A percentile compares a stretch with the other conserved stretches of the same genome.
Evolutionary conservation across 2,113 vertebrate genomes (phyloP).

Genomic region (Cariama cristata): DNA sequence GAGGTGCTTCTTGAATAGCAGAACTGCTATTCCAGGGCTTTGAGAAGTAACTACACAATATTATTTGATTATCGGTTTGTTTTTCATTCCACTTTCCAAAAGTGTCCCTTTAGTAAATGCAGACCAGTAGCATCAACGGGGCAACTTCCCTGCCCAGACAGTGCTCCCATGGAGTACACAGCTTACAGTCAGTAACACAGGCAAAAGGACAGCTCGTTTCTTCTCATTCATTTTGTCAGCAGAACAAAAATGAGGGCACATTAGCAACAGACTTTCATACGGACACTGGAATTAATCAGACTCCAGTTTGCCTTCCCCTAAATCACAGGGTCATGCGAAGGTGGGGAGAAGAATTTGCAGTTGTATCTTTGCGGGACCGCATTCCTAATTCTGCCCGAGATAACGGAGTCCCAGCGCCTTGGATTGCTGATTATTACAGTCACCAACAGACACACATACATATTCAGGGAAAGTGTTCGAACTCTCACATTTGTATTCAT

Average conservation of each 20-base stretch:
- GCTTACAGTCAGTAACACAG: neutral
- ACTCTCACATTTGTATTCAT: conserved; percentile 68
- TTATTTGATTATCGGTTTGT: neutral
- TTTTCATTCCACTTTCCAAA: neutral
- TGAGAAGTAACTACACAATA: neutral
- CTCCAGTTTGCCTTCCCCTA: conserved; percentile 31
- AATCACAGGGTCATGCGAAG: conserved; percentile 10
- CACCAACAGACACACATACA: conserved; percentile 51
- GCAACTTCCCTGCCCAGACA: neutral
- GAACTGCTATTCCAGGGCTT: neutral
- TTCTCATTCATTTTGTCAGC: neutral
- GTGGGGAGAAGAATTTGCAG: conserved; percentile 2
- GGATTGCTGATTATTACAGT: conserved; percentile 56
- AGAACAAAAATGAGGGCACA: neutral
- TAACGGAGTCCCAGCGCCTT: neutral
- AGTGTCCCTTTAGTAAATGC: neutral
- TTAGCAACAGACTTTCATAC: conserved; percentile 7
- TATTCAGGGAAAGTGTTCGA: conserved; percentile 59
- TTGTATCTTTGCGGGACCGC: neutral
- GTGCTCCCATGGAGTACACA: neutral
- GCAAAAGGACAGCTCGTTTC: neutral
- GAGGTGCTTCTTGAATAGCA: neutral
- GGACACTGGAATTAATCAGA: conserved; percentile 62
- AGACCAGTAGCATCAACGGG: neutral
- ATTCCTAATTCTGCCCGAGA: neutral